A percentile compares a stretch with the other conserved stretches of the same genome.
These are phyloP conservation scores for Torymus texanus DNA, from an alignment of 2,888 invertebrate genomes.

Conservation along the genomic window DNA sequence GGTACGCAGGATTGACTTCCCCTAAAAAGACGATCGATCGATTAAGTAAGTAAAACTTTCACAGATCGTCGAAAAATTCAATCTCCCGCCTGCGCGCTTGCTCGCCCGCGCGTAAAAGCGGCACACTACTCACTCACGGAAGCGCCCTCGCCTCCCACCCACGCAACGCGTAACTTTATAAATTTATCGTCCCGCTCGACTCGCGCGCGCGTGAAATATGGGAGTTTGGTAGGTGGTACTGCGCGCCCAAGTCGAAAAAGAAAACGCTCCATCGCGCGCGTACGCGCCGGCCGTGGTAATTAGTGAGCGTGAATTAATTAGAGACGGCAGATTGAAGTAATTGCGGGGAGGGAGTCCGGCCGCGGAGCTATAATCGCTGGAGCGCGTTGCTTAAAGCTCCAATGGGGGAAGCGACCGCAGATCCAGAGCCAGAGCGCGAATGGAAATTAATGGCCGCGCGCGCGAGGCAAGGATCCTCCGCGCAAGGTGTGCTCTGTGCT, in stretches of 20 bases:
- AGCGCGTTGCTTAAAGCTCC: neutral
- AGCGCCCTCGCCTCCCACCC: too few relatives aligned
- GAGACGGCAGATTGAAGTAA: conserved; percentile 52
- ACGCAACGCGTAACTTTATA: neutral
- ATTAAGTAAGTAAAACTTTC: neutral
- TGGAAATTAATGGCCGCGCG: conserved; percentile 46
- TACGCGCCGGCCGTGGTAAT: conserved; percentile 26
- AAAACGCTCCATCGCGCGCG: conserved; percentile 8
- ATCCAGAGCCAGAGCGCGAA: conserved; percentile 20
- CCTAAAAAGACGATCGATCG: neutral
- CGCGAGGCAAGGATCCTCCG: neutral
- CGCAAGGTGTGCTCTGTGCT: neutral
- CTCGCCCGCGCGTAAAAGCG: too few relatives aligned
- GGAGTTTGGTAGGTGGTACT: conserved; percentile 17
- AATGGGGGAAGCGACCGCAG: conserved; percentile 7
- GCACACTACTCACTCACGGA: too few relatives aligned
- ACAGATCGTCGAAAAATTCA: neutral
- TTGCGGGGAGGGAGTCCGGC: conserved; percentile 19
- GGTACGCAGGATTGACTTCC: too few relatives aligned
- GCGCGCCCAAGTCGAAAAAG: neutral
- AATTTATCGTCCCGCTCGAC: conserved; percentile 21
- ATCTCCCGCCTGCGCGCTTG: neutral
- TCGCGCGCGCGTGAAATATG: conserved; percentile 22
- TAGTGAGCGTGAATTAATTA: conserved; percentile 49
- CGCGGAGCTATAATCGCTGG: conserved; percentile 27